Base-by-base conservation (phyloP, 2,113 vertebrate species). In the Cyanoramphus novaezelandiae region DNA sequence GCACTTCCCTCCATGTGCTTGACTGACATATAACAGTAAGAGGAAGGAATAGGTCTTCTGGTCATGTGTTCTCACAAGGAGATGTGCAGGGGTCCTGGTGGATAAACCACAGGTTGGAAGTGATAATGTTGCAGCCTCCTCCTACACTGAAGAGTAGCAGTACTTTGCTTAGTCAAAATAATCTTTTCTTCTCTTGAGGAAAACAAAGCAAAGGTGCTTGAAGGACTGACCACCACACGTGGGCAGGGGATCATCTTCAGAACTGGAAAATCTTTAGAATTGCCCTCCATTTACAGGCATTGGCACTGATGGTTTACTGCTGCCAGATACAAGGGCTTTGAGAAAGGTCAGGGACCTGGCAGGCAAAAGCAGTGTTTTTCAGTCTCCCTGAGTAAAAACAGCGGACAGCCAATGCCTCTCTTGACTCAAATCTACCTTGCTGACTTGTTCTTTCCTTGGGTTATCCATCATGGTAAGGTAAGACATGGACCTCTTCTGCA, bases 41-140 rank as follows among this genome's bases (percentile, higher is more conserved):
- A 82, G n/a, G 49, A 85, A 72, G 72, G 39, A 90, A 31, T n/a
- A 63, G 27, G 13, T 94, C 37, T 44, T 83, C 68, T 81, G 68
- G 43, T 47, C 27, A 35, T 12, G 25, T 0, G 0, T 72, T 82
- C 49, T 90, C 46, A 80, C 11, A 67, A 78, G 20, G 25, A 75
- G 41, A 57, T 21, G 29, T 27, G 29, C 55, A 88, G 55, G 39
- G 92, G 50, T 88, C 41, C 46, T 74, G 43, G 25, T 70, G 29
- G 60, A 70, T 52, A 39, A 63, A 33, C 71, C 76, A 59, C 17
- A 57, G 53, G 16, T 8, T 93, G 44, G 68, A 88, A 80, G 33
- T 87, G 47, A 52, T 68, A 60, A 65, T 16, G 37, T 7, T 63
- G 11, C 65, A 89, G 20, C 13, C 21, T 72, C 14, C 33, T 90